Evolutionary conservation across 2,797 vertebrate species (phyloP), one percentile per base, ranked within the genome.

Genomic region (Buceros bicornis): DNA sequence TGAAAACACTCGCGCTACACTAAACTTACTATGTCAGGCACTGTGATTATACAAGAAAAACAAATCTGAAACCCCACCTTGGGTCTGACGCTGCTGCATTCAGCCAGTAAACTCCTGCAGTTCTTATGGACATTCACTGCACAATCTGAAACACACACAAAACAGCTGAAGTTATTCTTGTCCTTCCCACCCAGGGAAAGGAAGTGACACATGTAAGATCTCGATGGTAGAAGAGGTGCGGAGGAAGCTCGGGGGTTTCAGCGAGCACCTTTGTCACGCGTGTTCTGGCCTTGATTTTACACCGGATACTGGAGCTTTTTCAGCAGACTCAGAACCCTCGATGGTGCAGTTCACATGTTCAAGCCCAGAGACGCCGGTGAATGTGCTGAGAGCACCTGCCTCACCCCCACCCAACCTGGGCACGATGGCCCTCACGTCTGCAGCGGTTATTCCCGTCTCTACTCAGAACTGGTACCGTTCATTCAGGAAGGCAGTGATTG

Each of bases 111-210:
- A 94, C 95, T 98, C 98, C 97, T 98, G 97, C 99, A 99, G 98
- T 97, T 99, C 98, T 99, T 99, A 97, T 99, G 99, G 97, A 99
- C 98, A 74, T 99, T 99, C 95, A 99, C 98, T 37, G 98, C 98
- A 95, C 99, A 99, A 93, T 99, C 99, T 99, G 98, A 64, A 95
- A 97, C 42, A 57, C 42, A 95, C 6, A 73, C 57, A 29, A 13
- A 51, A 16, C 40, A 57, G 10, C 33, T 65, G 28, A 42, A 67
- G 60, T 90, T 89, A 90, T 40, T 91, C 69, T 61, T n/a, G 21
- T 35, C 24, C 17, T 70, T 64, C 33, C 25, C 40, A 16, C 11
- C 10, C 4, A 61, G 33, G 56, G 48, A 77, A 54, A 95, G 40
- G 47, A 76, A 72, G 40, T 2, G 10, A 58, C 25, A 91, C 13